phyloP scores from a whole-genome alignment of 2,888 invertebrate species.

The Oeneis ivallda region DNA sequence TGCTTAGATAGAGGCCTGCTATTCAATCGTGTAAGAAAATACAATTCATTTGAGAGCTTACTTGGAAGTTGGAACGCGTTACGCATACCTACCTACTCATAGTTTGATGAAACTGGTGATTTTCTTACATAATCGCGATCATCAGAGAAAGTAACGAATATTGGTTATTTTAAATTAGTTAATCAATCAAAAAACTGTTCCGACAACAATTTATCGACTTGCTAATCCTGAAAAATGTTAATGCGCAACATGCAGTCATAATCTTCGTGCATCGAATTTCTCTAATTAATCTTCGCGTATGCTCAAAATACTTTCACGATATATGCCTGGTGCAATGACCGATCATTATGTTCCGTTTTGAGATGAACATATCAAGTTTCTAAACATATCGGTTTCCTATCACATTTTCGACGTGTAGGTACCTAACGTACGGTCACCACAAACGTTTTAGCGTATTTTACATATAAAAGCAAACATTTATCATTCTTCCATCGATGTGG shows the following conservation, averaged over 20 bases:
- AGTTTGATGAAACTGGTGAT: no score
- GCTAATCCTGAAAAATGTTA: constrained; percentile 12
- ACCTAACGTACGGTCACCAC: constrained; percentile 24
- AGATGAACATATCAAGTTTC: constrained; percentile 35
- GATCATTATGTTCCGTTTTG: constrained; percentile 36
- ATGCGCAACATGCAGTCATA: background rate
- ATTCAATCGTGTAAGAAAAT: no score
- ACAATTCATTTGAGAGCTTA: no score
- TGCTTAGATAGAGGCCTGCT: no score
- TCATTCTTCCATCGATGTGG: constrained; percentile 16
- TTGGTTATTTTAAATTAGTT: background rate
- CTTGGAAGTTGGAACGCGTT: no score
- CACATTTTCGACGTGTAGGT: constrained; percentile 35
- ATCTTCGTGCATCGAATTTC: constrained; percentile 23
- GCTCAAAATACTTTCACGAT: constrained; percentile 33
- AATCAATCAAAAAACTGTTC: background rate
- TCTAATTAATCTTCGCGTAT: constrained; percentile 16
- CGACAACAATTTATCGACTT: background rate
- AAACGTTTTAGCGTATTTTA: constrained; percentile 10
- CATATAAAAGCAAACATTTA: constrained; percentile 24
- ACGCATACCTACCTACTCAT: no score
- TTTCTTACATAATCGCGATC: background rate
- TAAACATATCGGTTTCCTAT: constrained; percentile 40
- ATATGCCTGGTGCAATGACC: constrained; percentile 38
- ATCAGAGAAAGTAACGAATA: no score